These are phyloP conservation scores for Hybognathus amarus DNA, from an alignment of 2,797 vertebrate species.

Conservation along the genomic window DNA sequence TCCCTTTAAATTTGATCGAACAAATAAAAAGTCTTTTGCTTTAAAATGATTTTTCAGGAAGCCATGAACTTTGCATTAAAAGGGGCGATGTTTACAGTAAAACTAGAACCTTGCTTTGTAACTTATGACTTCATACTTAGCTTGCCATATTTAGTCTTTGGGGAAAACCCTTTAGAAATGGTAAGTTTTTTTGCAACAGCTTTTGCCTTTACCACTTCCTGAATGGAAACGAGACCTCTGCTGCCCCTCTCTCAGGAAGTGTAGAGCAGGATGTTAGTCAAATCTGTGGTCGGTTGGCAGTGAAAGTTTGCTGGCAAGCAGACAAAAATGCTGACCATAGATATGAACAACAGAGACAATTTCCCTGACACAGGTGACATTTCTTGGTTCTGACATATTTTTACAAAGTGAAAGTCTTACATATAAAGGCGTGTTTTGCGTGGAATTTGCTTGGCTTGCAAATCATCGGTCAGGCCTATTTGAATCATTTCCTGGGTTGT, in stretches of 20 bases:
- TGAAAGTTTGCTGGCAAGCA: constrained; percentile 33
- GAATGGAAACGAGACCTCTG: constrained; percentile 53
- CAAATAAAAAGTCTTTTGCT: no score
- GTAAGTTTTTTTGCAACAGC: not conserved
- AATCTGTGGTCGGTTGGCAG: constrained; percentile 11
- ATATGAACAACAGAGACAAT: constrained; percentile 17
- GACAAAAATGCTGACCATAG: constrained; percentile 35
- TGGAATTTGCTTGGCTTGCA: constrained; percentile 21
- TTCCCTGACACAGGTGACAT: constrained; percentile 4
- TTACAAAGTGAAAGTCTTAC: constrained; percentile 10
- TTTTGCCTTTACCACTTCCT: constrained; percentile 56
- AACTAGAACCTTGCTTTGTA: not conserved
- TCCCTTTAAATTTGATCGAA: not conserved
- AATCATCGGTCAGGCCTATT: not conserved
- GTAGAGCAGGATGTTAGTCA: constrained; percentile 57
- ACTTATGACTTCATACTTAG: not conserved
- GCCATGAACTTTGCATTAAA: not conserved
- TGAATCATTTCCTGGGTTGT: constrained; percentile 18
- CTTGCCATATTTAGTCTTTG: constrained; percentile 26
- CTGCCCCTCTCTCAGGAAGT: constrained; percentile 55
- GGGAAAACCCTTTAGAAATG: not conserved
- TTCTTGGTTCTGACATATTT: not conserved
- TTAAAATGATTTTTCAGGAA: not conserved
- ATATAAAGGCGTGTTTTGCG: not conserved
- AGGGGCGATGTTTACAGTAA: not conserved